These are phyloP conservation scores for Encarsia formosa DNA, from an alignment of 2,888 invertebrate genomes.

Conservation along the genomic window DNA sequence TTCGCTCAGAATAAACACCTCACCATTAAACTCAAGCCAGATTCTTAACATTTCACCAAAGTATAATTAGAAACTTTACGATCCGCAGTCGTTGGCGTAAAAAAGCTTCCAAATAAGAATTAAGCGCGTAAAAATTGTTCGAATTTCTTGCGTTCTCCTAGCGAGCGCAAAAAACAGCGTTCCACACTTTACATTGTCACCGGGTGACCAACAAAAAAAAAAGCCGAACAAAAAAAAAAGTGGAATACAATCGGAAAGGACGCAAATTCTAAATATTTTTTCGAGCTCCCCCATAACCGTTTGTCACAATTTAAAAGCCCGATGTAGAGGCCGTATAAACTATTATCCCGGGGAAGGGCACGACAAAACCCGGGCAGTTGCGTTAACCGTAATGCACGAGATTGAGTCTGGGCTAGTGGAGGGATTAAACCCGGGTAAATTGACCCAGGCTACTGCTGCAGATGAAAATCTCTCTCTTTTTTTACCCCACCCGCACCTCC, in stretches of 20 bases:
- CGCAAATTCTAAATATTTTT: slow-evolving; percentile 15
- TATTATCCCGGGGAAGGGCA: slow-evolving; percentile 26
- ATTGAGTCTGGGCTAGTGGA: slow-evolving; percentile 24
- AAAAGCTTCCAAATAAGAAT: no score
- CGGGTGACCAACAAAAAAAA: not conserved
- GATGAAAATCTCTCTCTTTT: slow-evolving; percentile 25
- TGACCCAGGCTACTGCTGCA: slow-evolving; percentile 3
- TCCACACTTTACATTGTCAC: no score
- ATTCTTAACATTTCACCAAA: no score
- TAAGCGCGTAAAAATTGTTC: no score
- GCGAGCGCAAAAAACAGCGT: no score
- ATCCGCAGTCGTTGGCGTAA: no score
- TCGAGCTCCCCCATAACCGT: slow-evolving; percentile 15
- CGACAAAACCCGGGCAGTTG: slow-evolving; percentile 41
- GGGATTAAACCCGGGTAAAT: slow-evolving; percentile 14
- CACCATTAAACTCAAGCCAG: no score
- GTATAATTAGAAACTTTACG: no score
- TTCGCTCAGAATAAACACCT: no score
- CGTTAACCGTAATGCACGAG: no score
- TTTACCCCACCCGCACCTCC: slow-evolving; percentile 1
- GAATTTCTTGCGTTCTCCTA: no score
- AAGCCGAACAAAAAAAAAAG: slow-evolving; percentile 1
- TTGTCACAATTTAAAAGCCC: slow-evolving; percentile 24
- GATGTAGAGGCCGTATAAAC: slow-evolving; percentile 22
- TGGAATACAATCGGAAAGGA: slow-evolving; percentile 8